Evolutionary conservation across 2,797 vertebrate genomes (phyloP).

Genomic region (Leptodactylus fallax): DNA sequence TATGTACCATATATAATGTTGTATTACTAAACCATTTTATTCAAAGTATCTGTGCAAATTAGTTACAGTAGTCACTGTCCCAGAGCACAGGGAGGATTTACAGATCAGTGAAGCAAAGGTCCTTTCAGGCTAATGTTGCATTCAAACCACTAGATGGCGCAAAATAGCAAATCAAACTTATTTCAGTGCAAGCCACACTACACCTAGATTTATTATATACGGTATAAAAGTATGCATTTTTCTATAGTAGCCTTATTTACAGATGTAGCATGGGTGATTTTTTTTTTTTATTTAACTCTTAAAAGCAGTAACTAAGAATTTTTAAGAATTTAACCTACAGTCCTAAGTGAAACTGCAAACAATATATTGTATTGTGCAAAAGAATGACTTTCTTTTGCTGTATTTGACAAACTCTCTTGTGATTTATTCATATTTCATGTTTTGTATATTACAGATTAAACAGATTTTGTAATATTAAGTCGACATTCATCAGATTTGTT

Average conservation of each 20-base stretch:
- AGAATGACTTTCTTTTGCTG: too few relatives aligned
- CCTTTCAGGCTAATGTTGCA: background rate
- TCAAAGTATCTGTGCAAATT: background rate
- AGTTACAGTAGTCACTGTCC: background rate
- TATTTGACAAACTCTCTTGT: too few relatives aligned
- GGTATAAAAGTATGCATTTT: background rate
- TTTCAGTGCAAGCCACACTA: background rate
- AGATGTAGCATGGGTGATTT: background rate
- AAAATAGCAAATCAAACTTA: background rate
- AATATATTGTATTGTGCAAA: too few relatives aligned
- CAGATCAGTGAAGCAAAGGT: conserved; percentile 41
- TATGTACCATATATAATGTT: background rate
- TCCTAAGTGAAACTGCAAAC: too few relatives aligned
- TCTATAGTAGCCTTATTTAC: background rate
- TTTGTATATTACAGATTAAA: too few relatives aligned
- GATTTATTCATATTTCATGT: too few relatives aligned
- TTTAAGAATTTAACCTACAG: too few relatives aligned
- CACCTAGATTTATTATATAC: background rate
- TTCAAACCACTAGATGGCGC: conserved; percentile 22
- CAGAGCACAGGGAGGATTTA: conserved; percentile 1
- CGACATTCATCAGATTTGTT: too few relatives aligned
- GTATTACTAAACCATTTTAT: background rate
- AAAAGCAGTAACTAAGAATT: background rate
- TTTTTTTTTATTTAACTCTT: background rate
- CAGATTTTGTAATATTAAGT: too few relatives aligned